Evolutionary conservation across 2,888 invertebrate species (phyloP).

Genomic region (Phragmatobia fuliginosa): DNA sequence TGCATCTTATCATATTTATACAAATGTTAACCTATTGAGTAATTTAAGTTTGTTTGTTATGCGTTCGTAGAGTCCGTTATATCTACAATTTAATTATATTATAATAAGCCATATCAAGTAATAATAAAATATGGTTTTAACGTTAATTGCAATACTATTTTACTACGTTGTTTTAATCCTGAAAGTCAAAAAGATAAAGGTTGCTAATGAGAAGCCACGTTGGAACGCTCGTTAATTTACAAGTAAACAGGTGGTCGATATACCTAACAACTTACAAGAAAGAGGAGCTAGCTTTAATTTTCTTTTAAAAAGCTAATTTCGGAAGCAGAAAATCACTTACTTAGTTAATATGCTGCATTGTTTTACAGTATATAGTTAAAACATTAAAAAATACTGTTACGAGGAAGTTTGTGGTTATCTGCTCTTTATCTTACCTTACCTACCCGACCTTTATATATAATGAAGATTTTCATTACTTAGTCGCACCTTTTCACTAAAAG

Average conservation of each 20-base stretch:
- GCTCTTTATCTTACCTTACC: no score
- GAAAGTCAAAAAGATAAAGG: conserved; percentile 5
- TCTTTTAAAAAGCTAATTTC: no score
- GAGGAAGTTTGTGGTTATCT: no score
- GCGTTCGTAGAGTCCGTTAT: neutral
- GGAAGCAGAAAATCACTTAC: no score
- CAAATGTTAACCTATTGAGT: neutral
- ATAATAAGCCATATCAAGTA: neutral
- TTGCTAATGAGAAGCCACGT: conserved; percentile 2
- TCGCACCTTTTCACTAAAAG: no score
- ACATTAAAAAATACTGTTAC: no score
- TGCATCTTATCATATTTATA: neutral
- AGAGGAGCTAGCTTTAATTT: rapidly evolving
- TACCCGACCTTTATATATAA: no score
- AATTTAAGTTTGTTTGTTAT: neutral
- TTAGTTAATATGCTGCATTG: no score
- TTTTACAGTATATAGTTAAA: no score
- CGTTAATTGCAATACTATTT: neutral
- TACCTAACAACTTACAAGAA: no score
- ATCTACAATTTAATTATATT: neutral
- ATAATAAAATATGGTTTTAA: neutral
- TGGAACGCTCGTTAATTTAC: neutral
- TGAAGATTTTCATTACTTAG: no score
- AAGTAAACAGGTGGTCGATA: neutral
- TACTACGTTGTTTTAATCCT: conserved; percentile 3